A percentile compares a stretch with the other conserved stretches of the same genome.
Evolutionary conservation across 30 jellyfish, hydroid and myxozoan species (phyloP).

Genomic region (Aurelia aurita): DNA sequence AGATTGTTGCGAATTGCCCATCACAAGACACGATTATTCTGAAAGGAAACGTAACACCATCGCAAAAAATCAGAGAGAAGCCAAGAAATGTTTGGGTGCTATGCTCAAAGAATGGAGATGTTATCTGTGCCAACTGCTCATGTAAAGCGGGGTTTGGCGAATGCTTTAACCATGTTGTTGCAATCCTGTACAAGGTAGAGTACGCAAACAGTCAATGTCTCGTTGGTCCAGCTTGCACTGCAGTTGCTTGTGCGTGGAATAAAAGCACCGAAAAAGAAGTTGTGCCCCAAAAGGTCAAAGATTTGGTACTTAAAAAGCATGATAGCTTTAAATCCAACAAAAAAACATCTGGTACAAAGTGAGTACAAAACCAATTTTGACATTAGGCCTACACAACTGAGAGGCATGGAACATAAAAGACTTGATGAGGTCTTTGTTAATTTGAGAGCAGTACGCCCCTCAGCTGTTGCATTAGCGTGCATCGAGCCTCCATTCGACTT

Average conservation of each 20-base stretch:
- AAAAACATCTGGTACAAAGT: too few species aligned
- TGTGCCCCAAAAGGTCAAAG: neutral
- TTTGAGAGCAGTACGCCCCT: too few species aligned
- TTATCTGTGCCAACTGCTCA: neutral
- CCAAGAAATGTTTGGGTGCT: too few species aligned
- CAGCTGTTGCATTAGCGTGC: neutral
- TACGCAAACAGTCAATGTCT: neutral
- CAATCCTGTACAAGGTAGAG: slow-evolving; percentile 13
- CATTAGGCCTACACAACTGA: too few species aligned
- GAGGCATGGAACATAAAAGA: too few species aligned
- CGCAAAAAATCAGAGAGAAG: too few species aligned
- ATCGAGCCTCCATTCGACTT: neutral
- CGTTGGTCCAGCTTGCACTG: slow-evolving; percentile 3
- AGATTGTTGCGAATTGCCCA: neutral
- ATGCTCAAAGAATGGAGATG: slow-evolving; percentile 11
- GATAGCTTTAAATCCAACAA: neutral
- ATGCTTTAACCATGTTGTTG: neutral
- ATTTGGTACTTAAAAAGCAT: neutral
- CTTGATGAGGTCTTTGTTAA: too few species aligned
- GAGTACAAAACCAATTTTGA: too few species aligned
- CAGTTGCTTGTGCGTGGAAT: neutral
- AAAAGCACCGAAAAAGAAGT: neutral
- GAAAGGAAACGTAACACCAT: too few species aligned
- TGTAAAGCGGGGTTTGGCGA: too few species aligned
- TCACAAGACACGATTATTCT: too few species aligned